Base-by-base conservation (phyloP, 92 coral and sea anemone species). In the Diadumene lineata region DNA sequence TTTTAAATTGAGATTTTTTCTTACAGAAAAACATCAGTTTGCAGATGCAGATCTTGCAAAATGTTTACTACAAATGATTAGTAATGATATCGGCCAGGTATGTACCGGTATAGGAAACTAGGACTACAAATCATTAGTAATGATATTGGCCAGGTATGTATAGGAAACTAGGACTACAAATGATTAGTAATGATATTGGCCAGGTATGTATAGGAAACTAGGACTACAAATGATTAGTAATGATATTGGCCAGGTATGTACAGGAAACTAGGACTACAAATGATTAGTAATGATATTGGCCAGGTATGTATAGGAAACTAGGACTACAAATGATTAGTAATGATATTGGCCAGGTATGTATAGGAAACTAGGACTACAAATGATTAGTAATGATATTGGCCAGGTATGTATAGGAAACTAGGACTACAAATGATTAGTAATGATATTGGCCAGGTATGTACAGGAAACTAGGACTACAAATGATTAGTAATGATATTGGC, bases 81-180 rank as follows among this genome's bases (percentile, higher is more conserved):
- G 98, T 79, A 94, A 94, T 64, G 98, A 94, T 68, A 94, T 94
- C 26, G 98, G 92, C 13, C 98, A 94, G 92, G 98, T 94, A 55
- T 24, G 90, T 53, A 23, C 11, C 15, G n/a, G n/a, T n/a, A n/a
- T n/a, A n/a, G n/a, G n/a, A n/a, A n/a, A n/a, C n/a, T n/a, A n/a
- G n/a, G n/a, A n/a, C n/a, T n/a, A n/a, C n/a, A n/a, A n/a, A n/a
- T n/a, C n/a, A n/a, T n/a, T n/a, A n/a, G n/a, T n/a, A n/a, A n/a
- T 18, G 26, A 30, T 13, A 44, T 25, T 50, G 22, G 31, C 38
- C 56, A 38, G 48, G 48, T 38, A 38, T n/a, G n/a, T n/a, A n/a
- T n/a, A n/a, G n/a, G n/a, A n/a, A n/a, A n/a, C n/a, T n/a, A n/a
- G n/a, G n/a, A n/a, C n/a, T n/a, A n/a, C n/a, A n/a, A n/a, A n/a